Evolutionary conservation across 1,140 invertebrate species (phyloP).

Genomic region (Carposina sasakii): DNA sequence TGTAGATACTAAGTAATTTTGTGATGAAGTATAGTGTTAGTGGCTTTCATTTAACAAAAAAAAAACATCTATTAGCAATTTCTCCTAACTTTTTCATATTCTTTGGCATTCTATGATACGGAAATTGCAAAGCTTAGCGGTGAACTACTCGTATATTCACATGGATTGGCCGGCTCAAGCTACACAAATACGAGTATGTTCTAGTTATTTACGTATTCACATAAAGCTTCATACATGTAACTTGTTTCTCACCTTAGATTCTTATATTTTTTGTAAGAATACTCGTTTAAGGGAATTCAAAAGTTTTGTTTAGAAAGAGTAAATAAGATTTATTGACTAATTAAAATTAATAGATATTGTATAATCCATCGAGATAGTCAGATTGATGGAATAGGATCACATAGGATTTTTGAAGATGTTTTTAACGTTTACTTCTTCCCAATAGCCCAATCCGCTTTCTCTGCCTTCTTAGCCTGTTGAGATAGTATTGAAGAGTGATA

Average conservation of each 20-base stretch:
- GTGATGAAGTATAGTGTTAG: slow-evolving; percentile 16
- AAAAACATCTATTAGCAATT: slow-evolving; percentile 22
- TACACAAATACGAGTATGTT: too few relatives aligned
- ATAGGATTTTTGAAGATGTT: slow-evolving; percentile 24
- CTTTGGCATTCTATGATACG: too few relatives aligned
- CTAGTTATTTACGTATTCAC: too few relatives aligned
- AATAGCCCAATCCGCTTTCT: slow-evolving; percentile 85
- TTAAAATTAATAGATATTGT: too few relatives aligned
- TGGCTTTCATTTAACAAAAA: slow-evolving; percentile 13
- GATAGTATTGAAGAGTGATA: slow-evolving; percentile 36
- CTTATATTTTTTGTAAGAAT: slow-evolving; percentile 25
- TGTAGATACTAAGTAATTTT: too few relatives aligned
- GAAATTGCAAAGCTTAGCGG: slow-evolving; percentile 40
- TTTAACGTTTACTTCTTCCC: slow-evolving; percentile 76
- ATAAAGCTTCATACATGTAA: slow-evolving; percentile 42
- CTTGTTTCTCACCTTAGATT: slow-evolving; percentile 51
- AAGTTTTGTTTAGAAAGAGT: slow-evolving; percentile 33
- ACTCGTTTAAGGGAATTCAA: slow-evolving; percentile 29
- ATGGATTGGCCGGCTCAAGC: too few relatives aligned
- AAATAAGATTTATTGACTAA: slow-evolving; percentile 58
- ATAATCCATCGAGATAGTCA: too few relatives aligned
- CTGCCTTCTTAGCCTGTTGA: slow-evolving; percentile 83
- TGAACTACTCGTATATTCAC: slow-evolving; percentile 20
- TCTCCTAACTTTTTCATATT: too few relatives aligned
- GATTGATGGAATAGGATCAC: too few relatives aligned